A percentile compares a stretch with the other conserved stretches of the same genome.
Evolutionary conservation across 2,888 invertebrate species (phyloP).

Genomic region (Rotaria macrura): DNA sequence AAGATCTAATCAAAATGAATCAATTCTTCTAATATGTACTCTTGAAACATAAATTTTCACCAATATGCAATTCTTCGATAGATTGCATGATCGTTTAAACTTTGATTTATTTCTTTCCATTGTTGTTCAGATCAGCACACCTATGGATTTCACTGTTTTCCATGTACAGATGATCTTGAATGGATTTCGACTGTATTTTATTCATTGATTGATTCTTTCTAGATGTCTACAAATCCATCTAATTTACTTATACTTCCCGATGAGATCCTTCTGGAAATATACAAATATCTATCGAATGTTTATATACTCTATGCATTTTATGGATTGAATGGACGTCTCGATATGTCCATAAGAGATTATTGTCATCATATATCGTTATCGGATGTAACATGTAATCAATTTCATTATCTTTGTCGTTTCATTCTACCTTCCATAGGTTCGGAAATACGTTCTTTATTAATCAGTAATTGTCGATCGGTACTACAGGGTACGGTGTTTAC

Average conservation of each 20-base stretch:
- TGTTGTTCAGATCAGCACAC: no score
- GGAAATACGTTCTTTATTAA: neutral
- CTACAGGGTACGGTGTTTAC: neutral
- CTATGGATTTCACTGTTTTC: no score
- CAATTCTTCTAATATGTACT: no score
- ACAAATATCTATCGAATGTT: neutral
- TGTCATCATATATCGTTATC: neutral
- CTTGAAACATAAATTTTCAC: no score
- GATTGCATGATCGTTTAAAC: no score
- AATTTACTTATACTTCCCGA: neutral
- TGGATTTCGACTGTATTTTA: no score
- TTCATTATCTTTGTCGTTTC: neutral
- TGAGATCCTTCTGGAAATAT: neutral
- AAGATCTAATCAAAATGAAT: no score
- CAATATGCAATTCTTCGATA: no score
- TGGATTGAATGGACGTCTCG: neutral
- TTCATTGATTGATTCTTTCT: neutral
- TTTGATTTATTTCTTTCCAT: no score
- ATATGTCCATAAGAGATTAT: neutral
- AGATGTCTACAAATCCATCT: neutral
- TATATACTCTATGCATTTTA: neutral
- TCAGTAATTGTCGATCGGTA: neutral
- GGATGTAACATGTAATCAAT: neutral
- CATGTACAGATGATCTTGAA: no score
- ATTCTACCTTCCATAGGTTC: neutral